Percentiles rank a stretch among this genome's conserved stretches.
These are phyloP conservation scores for Macquaria australasica DNA, from an alignment of 2,113 vertebrate species.

Conservation along the genomic window DNA sequence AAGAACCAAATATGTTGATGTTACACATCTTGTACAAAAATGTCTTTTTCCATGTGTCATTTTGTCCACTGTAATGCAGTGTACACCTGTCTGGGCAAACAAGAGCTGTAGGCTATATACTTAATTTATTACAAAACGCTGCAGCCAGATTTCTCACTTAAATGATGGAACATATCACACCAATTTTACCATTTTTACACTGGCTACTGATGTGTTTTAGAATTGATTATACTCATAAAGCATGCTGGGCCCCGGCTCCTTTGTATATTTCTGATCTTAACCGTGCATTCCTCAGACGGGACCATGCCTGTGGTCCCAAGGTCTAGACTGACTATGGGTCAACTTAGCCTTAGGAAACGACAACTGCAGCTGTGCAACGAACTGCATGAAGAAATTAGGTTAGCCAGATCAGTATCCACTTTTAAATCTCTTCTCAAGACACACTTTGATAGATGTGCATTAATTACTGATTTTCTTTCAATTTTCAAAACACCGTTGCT, in stretches of 20 bases:
- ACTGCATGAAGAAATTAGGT: conserved; percentile 1
- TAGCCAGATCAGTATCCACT: neutral
- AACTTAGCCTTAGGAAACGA: neutral
- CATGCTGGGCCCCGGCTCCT: neutral
- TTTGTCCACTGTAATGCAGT: too few species aligned
- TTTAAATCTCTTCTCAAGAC: conserved; percentile 1
- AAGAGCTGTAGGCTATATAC: neutral
- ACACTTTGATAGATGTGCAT: conserved; percentile 3
- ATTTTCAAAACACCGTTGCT: neutral
- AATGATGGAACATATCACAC: neutral
- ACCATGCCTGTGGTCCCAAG: neutral
- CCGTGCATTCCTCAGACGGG: neutral
- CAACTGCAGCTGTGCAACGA: neutral
- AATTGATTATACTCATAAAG: neutral
- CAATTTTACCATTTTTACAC: neutral
- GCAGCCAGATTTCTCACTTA: neutral
- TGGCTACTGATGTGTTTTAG: neutral
- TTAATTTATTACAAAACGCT: neutral
- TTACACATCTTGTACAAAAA: too few species aligned
- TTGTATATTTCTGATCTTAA: neutral
- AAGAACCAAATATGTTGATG: too few species aligned
- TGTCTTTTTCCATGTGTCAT: too few species aligned
- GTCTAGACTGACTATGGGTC: neutral
- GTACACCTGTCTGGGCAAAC: neutral
- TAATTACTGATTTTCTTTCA: conserved; percentile 22